Conservation (phyloP, 2,888 invertebrate genomes). For the Suillia variegata region DNA sequence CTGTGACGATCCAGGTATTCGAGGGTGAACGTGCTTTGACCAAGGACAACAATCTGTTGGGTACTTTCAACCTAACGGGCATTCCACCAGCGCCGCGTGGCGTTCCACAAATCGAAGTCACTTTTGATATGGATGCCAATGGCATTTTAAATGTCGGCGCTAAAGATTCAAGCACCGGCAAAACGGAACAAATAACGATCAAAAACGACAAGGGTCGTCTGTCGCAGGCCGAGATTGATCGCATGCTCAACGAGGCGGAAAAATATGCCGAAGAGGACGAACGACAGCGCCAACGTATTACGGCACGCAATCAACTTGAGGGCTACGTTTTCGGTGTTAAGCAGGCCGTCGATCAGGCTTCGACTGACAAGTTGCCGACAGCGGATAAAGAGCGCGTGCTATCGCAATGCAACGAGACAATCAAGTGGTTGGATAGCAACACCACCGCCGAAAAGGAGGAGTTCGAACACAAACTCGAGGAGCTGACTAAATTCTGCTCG, state of each 20-base stretch:
- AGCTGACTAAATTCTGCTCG: conserved; percentile 58
- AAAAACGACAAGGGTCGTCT: conserved; percentile 80
- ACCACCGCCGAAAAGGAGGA: conserved; percentile 77
- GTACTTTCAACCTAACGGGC: conserved; percentile 93
- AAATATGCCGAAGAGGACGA: conserved; percentile 75
- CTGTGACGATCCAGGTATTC: conserved; percentile 74
- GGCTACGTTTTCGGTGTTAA: conserved; percentile 72
- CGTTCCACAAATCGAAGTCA: conserved; percentile 84
- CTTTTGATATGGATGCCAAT: conserved; percentile 83
- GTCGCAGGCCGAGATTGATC: conserved; percentile 78
- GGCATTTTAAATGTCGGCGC: conserved; percentile 90
- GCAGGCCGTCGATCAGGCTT: conserved; percentile 71
- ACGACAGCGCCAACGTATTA: conserved; percentile 71
- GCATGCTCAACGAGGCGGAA: conserved; percentile 76
- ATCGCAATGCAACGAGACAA: conserved; percentile 69
- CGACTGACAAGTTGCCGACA: conserved; percentile 67
- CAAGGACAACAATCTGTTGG: conserved; percentile 90
- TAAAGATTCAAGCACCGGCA: conserved; percentile 69
- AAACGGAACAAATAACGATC: conserved; percentile 76
- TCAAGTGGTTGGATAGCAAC: conserved; percentile 78
- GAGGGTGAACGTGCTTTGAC: conserved; percentile 88
- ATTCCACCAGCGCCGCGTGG: conserved; percentile 90
- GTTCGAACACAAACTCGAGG: conserved; percentile 65
- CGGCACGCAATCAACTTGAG: conserved; percentile 75
- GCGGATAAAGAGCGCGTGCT: conserved; percentile 72